phyloP scores from a whole-genome alignment of 2,888 invertebrate genomes.

The Malachius bipustulatus region DNA sequence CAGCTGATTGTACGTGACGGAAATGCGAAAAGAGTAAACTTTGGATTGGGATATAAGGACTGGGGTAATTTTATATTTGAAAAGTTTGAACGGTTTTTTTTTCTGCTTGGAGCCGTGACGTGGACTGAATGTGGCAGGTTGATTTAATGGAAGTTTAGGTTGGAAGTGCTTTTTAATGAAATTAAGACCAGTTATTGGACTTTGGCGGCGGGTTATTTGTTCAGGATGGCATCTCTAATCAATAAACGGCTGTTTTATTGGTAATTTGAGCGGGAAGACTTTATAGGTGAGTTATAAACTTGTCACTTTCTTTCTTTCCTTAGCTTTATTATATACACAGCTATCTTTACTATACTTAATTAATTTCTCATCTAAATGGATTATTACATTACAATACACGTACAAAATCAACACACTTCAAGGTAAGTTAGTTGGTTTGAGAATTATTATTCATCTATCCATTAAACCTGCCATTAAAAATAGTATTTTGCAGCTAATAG shows the following conservation, averaged over 20 bases:
- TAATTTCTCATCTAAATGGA: too few species aligned
- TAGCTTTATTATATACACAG: too few species aligned
- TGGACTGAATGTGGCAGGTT: background rate
- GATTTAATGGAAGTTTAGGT: slow-evolving; percentile 2
- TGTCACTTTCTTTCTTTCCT: too few species aligned
- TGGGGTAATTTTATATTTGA: background rate
- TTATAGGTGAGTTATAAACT: slow-evolving; percentile 1
- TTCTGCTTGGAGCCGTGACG: background rate
- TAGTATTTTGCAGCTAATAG: too few species aligned
- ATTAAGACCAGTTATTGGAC: background rate
- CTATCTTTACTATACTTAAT: too few species aligned
- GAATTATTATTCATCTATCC: too few species aligned
- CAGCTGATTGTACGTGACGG: background rate
- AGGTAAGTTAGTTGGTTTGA: too few species aligned
- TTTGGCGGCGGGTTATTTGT: slow-evolving; percentile 2
- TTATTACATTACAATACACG: too few species aligned
- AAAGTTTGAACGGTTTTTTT: background rate
- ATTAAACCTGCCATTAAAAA: too few species aligned
- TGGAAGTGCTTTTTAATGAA: slow-evolving; percentile 1
- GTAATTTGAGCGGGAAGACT: background rate
- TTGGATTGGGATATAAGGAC: background rate
- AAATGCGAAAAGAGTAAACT: background rate
- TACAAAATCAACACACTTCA: too few species aligned
- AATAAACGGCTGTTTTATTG: background rate
- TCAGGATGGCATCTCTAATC: background rate